Conservation (phyloP, 2,113 vertebrate species). For the Myiopsitta monachus region DNA sequence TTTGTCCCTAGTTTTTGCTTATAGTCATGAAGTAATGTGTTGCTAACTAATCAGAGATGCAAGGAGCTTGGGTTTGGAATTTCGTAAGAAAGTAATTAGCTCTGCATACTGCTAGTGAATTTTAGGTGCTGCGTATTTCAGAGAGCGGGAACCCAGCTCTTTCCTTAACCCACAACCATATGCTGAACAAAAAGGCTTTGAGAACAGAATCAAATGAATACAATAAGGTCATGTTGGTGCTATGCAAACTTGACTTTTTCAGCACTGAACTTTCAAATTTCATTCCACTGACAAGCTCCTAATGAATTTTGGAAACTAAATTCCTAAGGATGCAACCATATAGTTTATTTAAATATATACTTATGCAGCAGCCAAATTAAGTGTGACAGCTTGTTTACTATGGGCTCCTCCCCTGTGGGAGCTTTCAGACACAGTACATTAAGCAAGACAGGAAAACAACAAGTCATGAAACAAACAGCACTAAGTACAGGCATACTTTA, state of each 20-base stretch:
- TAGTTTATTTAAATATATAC: not conserved
- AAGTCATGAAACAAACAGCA: not conserved
- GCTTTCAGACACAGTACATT: slow-evolving; percentile 30
- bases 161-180: not conserved
- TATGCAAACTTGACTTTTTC: not conserved
- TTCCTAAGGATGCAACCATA: not conserved
- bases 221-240: not conserved
- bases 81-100: not conserved
- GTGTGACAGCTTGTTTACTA: slow-evolving; percentile 38
- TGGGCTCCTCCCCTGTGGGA: not conserved
- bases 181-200: not conserved
- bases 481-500: not conserved
- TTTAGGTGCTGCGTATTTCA: not conserved
- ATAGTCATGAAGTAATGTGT: not conserved
- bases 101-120: not conserved
- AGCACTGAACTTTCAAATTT: not conserved
- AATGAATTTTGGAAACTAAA: not conserved
- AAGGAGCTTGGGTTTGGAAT: not conserved
- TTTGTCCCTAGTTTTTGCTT: not conserved
- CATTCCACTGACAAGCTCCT: not conserved
- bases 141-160: not conserved
- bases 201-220: not conserved
- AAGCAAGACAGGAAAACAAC: slow-evolving; percentile 5
- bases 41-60: not conserved
- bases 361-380: slow-evolving; percentile 25